Conservation (phyloP, 2,888 invertebrate genomes). For the Lottia gigantea region DNA sequence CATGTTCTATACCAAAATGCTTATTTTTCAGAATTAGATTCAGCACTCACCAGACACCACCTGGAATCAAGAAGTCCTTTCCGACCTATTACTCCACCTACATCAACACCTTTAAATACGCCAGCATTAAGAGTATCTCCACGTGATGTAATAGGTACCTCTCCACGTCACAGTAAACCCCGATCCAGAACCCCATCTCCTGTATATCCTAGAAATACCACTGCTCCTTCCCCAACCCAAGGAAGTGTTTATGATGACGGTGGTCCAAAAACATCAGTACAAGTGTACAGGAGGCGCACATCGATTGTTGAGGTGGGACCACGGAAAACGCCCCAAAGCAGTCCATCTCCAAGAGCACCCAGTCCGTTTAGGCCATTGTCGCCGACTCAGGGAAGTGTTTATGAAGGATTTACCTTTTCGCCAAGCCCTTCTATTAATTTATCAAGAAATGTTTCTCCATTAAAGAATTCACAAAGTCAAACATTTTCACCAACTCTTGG, state of each 20-base stretch:
- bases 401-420: neutral
- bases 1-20: no score
- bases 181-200: neutral
- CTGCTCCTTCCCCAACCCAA: neutral
- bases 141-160: neutral
- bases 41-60: neutral
- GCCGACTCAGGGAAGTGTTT: neutral
- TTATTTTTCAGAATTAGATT: neutral
- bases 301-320: no score
- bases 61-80: neutral
- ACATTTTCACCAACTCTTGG: no score
- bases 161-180: no score
- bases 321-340: no score
- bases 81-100: slow-evolving; percentile 19
- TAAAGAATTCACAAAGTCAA: no score
- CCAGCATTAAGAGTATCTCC: neutral
- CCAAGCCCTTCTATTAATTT: no score
- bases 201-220: neutral
- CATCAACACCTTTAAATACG: neutral
- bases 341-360: no score
- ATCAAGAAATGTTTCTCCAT: no score
- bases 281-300: neutral
- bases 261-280: neutral
- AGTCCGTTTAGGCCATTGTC: neutral
- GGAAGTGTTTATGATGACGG: neutral